phyloP scores from a whole-genome alignment of 2,888 invertebrate species.

The Caenorhabditis zanzibari region DNA sequence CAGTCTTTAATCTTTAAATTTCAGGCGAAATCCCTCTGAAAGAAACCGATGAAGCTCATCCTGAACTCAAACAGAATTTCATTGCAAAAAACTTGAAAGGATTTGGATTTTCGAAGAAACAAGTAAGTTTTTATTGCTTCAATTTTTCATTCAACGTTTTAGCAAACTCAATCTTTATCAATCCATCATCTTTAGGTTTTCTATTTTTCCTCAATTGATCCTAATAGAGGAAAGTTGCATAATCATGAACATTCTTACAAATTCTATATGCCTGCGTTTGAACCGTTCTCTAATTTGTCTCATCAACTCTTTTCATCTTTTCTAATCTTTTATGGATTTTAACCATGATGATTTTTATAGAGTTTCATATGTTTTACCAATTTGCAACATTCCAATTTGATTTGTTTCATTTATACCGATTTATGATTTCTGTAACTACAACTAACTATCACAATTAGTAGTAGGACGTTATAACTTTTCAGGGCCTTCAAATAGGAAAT shows the following conservation, averaged over 20 bases:
- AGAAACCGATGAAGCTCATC: conserved; percentile 83
- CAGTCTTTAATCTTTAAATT: conserved; percentile 24
- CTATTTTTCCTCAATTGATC: not conserved
- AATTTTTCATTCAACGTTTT: too few species aligned
- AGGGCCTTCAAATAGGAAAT: too few species aligned
- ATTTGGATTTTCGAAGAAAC: conserved; percentile 82
- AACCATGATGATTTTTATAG: not conserved
- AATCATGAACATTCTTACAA: not conserved
- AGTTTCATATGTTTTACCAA: conserved; percentile 11
- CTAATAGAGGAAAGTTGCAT: conserved; percentile 12
- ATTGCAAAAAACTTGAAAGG: conserved; percentile 82
- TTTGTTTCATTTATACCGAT: conserved; percentile 25
- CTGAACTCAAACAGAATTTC: conserved; percentile 81
- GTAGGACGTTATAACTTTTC: conserved; percentile 10
- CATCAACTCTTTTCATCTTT: conserved; percentile 7
- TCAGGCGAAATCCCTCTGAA: conserved; percentile 72
- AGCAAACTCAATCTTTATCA: too few species aligned
- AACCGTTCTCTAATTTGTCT: conserved; percentile 29
- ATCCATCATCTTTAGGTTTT: not conserved
- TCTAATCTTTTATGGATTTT: conserved; percentile 1
- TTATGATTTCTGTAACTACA: conserved; percentile 21
- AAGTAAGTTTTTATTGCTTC: conserved; percentile 71
- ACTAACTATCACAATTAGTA: conserved; percentile 48
- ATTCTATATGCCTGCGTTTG: conserved; percentile 38
- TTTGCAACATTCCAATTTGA: conserved; percentile 3